These are phyloP conservation scores for Spisula subtruncata DNA, from an alignment of 2,888 invertebrate species.

Conservation along the genomic window DNA sequence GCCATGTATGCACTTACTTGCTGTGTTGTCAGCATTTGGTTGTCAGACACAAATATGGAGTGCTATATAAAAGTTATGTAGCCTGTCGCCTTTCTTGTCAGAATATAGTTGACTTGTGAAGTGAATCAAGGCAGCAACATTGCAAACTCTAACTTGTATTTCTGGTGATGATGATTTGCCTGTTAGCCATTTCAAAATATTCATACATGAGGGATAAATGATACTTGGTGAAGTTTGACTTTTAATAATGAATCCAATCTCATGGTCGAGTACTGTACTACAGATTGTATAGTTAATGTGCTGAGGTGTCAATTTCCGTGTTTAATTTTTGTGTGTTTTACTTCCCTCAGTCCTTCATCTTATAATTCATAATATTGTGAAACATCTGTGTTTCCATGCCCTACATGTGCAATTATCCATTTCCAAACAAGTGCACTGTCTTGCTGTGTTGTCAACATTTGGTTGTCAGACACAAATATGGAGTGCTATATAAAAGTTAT, in stretches of 20 bases:
- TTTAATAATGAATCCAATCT: too few relatives aligned
- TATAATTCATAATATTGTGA: too few relatives aligned
- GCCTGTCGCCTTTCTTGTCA: slow-evolving; percentile 76
- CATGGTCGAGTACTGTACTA: too few relatives aligned
- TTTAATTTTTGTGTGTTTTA: too few relatives aligned
- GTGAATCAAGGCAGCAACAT: slow-evolving; percentile 57
- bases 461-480: slow-evolving; percentile 35
- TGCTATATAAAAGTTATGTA: slow-evolving; percentile 64
- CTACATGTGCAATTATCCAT: too few relatives aligned
- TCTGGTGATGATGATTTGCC: not conserved
- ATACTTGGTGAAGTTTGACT: too few relatives aligned
- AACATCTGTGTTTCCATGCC: too few relatives aligned
- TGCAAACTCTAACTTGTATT: not conserved
- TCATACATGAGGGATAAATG: too few relatives aligned
- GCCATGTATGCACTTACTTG: not conserved
- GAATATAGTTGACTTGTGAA: slow-evolving; percentile 45
- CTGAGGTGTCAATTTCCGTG: too few relatives aligned
- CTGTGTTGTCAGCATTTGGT: not conserved
- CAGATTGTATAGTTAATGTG: too few relatives aligned
- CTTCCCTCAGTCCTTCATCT: too few relatives aligned
- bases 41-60: slow-evolving; percentile 36
- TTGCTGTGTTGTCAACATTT: not conserved
- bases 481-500: slow-evolving; percentile 64
- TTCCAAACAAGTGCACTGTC: not conserved
- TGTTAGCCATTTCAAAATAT: too few relatives aligned